Percentiles rank a stretch among this genome's conserved stretches.
These are phyloP conservation scores for Cacatua alba DNA, from an alignment of 2,113 vertebrate species.

Conservation along the genomic window DNA sequence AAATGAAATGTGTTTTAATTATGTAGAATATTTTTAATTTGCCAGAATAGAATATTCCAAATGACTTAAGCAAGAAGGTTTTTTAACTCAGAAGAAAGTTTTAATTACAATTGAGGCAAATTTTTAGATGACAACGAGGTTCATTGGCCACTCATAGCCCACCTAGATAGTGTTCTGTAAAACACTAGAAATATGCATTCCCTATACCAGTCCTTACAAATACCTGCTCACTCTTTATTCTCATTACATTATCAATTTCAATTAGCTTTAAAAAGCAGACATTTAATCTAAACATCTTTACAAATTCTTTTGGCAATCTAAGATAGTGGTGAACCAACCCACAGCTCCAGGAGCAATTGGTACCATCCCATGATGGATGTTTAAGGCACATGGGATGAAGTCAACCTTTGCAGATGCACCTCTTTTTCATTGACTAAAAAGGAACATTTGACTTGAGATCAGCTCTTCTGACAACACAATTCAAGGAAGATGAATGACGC, in stretches of 20 bases:
- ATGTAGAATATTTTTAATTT: not conserved
- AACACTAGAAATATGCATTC: not conserved
- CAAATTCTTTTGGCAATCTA: not conserved
- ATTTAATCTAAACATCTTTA: not conserved
- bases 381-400: not conserved
- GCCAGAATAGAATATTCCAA: not conserved
- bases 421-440: not conserved
- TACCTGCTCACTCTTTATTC: not conserved
- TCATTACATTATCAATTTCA: not conserved
- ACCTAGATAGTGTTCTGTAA: not conserved
- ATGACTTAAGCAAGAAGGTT: not conserved
- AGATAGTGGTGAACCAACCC: not conserved
- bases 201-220: not conserved
- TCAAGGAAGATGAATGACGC: not conserved
- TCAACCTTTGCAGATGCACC: not conserved
- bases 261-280: not conserved
- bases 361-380: not conserved
- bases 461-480: not conserved
- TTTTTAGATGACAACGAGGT: not conserved
- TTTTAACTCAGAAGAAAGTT: not conserved
- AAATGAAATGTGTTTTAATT: rapidly evolving
- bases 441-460: not conserved
- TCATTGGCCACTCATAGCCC: rapidly evolving
- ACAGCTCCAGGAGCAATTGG: not conserved
- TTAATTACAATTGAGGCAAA: not conserved